Evolutionary conservation across 2,113 vertebrate genomes (phyloP).

Genomic region (Saimiri boliviensis): DNA sequence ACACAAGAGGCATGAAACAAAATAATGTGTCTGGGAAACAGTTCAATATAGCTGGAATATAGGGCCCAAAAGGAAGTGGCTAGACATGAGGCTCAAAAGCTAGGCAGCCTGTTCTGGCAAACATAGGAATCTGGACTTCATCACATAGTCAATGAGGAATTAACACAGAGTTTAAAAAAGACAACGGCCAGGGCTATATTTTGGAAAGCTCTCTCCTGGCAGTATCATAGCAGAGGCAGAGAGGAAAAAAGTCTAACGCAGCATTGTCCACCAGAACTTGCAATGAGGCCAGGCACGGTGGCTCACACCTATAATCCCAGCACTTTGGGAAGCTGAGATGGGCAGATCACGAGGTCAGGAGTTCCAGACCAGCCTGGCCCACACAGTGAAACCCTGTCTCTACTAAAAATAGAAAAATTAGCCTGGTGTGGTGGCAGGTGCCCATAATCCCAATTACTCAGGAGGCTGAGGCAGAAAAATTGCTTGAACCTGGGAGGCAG

Average conservation of each 20-base stretch:
- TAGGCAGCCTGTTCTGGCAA: background rate
- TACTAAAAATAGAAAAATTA: too few relatives aligned
- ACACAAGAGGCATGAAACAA: background rate
- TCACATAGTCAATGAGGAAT: background rate
- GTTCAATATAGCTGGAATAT: background rate
- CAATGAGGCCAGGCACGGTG: background rate
- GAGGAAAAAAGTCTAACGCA: background rate
- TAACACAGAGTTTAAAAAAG: background rate
- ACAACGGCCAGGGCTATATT: background rate
- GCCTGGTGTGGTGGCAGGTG: too few relatives aligned
- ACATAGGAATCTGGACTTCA: conserved; percentile 12
- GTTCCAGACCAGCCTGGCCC: too few relatives aligned
- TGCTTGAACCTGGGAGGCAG: too few relatives aligned
- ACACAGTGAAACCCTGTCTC: too few relatives aligned
- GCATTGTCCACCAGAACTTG: background rate
- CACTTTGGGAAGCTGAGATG: too few relatives aligned
- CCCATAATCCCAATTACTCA: too few relatives aligned
- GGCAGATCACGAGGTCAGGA: too few relatives aligned
- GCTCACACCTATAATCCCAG: too few relatives aligned
- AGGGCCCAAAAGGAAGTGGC: background rate
- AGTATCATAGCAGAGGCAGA: background rate
- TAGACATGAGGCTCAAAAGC: background rate
- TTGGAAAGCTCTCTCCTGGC: background rate
- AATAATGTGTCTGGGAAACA: background rate
- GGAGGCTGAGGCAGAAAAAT: too few relatives aligned